phyloP scores from a whole-genome alignment of 2,888 invertebrate species.

The Eupithecia pulchellata region DNA sequence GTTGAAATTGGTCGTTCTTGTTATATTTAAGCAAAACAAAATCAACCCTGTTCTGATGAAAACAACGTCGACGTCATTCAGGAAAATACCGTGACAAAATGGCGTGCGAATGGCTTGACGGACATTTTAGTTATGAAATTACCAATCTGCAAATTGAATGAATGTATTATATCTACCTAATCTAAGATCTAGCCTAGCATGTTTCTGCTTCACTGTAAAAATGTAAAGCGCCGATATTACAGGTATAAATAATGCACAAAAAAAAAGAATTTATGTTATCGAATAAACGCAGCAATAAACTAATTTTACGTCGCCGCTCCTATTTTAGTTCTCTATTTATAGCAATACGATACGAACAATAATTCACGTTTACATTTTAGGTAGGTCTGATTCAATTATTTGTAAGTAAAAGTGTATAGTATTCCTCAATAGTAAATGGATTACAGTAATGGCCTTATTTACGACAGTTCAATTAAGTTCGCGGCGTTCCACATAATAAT shows the following conservation, averaged over 20 bases:
- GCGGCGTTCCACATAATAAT: slow-evolving; percentile 30
- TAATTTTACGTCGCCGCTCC: slow-evolving; percentile 61
- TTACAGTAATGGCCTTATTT: slow-evolving; percentile 77
- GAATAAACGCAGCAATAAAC: slow-evolving; percentile 59
- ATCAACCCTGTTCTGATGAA: not conserved
- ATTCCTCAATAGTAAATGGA: slow-evolving; percentile 69
- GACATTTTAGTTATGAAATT: slow-evolving; percentile 60
- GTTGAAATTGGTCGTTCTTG: not conserved
- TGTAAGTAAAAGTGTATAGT: slow-evolving; percentile 83
- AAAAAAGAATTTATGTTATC: slow-evolving; percentile 52
- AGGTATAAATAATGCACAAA: slow-evolving; percentile 78
- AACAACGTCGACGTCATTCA: not conserved
- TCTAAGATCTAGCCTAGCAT: slow-evolving; percentile 40
- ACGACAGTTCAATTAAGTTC: slow-evolving; percentile 53
- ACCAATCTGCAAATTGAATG: slow-evolving; percentile 73
- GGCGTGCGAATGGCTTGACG: not conserved
- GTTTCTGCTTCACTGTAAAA: slow-evolving; percentile 74
- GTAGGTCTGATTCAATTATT: slow-evolving; percentile 82
- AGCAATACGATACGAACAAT: slow-evolving; percentile 78
- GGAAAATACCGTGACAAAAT: not conserved
- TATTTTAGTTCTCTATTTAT: slow-evolving; percentile 56
- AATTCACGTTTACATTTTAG: slow-evolving; percentile 73
- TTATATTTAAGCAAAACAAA: slow-evolving; percentile 9
- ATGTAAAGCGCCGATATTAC: slow-evolving; percentile 72
- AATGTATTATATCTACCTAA: slow-evolving; percentile 77